Evolutionary conservation across 2,797 vertebrate genomes (phyloP), one percentile per base, ranked within the genome.

Genomic region (Gobio occitaniae): DNA sequence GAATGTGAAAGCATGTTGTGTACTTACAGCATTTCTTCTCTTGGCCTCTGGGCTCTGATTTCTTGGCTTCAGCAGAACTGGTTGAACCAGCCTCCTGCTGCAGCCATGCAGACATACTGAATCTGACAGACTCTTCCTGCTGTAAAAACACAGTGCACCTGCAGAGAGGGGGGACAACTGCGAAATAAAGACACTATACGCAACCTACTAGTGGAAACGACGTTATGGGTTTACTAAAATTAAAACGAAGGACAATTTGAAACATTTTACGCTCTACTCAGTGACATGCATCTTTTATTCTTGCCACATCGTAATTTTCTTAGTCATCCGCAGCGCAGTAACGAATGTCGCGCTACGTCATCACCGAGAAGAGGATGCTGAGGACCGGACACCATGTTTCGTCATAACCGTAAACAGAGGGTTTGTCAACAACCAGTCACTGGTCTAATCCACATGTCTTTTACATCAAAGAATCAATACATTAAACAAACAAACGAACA

Each of bases 21-120:
- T 74, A 93, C 95, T 96, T 86, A 96, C 95, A 96, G 89, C 95
- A 96, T 89, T 95, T 95, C 90, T 96, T 96, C 87, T 94, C 94
- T 13, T 93, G 92, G 86, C 89, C 81, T 72, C 95, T 93, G 77
- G 80, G 84, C 78, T 96, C 95, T 21, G 90, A 25, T 90, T 91
- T 95, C 91, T 92, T 95, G 85, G 83, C 80, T 12, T 95, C 95
- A 44, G 86, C 87, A 13, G 91, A 90, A 91, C 90, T 92, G 36
- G 90, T 83, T 50, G 89, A 85, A 47, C 87, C 88, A 6, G 84
- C 48, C 36, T 95, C 92, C 61, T 87, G 86, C 80, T 89, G 92
- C 29, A 82, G 75, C 89, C 76, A 91, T 2, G 84, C 82, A 17
- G 93, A 93, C 95, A 95, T 96, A 90, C 19, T 89, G 89, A 59